Evolutionary conservation across 2,113 vertebrate species (phyloP), one percentile per base, ranked within the genome.

Genomic region (Otis tarda): DNA sequence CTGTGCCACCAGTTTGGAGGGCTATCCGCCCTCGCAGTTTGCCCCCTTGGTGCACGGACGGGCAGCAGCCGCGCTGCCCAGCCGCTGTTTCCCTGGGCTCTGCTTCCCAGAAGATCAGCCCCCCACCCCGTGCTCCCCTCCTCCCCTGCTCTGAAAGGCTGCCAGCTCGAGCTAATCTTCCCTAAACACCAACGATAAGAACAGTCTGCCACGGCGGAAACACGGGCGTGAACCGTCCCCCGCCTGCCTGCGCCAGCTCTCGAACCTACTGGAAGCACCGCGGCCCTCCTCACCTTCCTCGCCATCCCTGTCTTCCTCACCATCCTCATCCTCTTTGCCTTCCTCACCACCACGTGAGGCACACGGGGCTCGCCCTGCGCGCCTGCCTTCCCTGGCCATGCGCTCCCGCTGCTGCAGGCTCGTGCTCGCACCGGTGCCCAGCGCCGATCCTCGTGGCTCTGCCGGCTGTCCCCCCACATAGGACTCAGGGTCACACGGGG

Each of bases 101-200:
- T 0, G 1, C 53, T 59, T 85, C 89, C 21, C 47, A 82, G 84
- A 91, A 91, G 33, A 43, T 21, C 49, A 61, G 41, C 9, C 21
- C 61, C 85, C 8, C 53, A 30, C 27, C 8, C 27, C 17, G 0
- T 21, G 33, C 37, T 57, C 31, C 65, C n/a, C 79, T 80, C 88
- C 63, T 70, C 49, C 93, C 43, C n/a, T 35, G 18, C 59, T 55
- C 90, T 84, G 83, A 87, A 83, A 43, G 0, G 14, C 47, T 75
- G 93, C 94, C 96, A 96, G 83, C 27, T 52, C 0, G 0, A 49
- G 80, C 83, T 95, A 93, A 97, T 97, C 96, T 97, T 57, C 87
- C 89, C 83, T 27, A 78, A 95, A 96, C 96, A 97, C 37, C 33
- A 49, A 56, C 0, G 94, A 95, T 95, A 97, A 95, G 91, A 78